Evolutionary conservation across 2,113 vertebrate species (phyloP).

Genomic region (Phaethornis superciliosus): DNA sequence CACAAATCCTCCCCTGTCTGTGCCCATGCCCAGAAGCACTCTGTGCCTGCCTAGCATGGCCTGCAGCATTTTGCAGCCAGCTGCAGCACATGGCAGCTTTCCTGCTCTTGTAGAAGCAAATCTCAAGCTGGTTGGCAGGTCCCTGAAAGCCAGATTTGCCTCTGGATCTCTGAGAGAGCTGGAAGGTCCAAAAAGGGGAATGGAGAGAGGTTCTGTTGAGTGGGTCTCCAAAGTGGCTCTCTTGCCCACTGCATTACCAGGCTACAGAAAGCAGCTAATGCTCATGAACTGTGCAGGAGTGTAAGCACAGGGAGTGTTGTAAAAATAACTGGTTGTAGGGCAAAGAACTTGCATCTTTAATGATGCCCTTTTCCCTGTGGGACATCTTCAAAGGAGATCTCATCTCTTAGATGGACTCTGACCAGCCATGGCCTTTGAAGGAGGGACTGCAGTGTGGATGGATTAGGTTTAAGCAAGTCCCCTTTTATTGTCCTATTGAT

Average conservation of each 20-base stretch:
- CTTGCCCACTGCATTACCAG: slow-evolving; percentile 29
- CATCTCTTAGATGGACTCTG: slow-evolving; percentile 6
- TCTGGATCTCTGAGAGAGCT: slow-evolving; percentile 27
- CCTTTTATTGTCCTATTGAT: slow-evolving; percentile 19
- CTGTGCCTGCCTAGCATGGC: slow-evolving; percentile 9
- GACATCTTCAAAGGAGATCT: slow-evolving; percentile 47
- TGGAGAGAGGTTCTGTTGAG: background rate
- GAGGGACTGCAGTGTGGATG: background rate
- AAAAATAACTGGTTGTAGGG: slow-evolving; percentile 65
- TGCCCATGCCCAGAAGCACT: slow-evolving; percentile 10
- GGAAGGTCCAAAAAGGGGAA: background rate
- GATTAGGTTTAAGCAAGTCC: background rate
- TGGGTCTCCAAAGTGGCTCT: slow-evolving; percentile 7
- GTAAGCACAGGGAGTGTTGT: slow-evolving; percentile 15
- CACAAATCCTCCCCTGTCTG: background rate
- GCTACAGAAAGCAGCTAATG: slow-evolving; percentile 26
- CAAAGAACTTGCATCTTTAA: slow-evolving; percentile 68
- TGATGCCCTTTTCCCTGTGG: background rate
- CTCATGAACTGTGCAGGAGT: slow-evolving; percentile 16
- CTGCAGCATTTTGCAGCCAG: slow-evolving; percentile 41
- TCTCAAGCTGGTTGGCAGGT: slow-evolving; percentile 14
- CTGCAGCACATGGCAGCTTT: slow-evolving; percentile 35
- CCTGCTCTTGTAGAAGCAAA: slow-evolving; percentile 10
- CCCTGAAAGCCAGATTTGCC: slow-evolving; percentile 58
- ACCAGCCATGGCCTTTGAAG: slow-evolving; percentile 27